These are phyloP conservation scores for Oligia latruncula DNA, from an alignment of 2,888 invertebrate genomes.

Conservation along the genomic window DNA sequence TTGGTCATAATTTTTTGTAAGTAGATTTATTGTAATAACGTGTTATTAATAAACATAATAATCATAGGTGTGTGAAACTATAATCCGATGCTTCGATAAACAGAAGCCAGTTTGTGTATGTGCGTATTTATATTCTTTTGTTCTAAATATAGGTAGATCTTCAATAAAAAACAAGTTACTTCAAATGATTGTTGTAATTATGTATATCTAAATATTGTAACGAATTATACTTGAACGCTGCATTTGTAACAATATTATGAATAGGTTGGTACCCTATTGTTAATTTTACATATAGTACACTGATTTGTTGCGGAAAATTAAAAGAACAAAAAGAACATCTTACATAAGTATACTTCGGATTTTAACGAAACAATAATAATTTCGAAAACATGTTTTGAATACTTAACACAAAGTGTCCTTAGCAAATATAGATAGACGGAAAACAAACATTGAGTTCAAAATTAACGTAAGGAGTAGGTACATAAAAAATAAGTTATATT, in stretches of 20 bases:
- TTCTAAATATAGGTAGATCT: slow-evolving; percentile 15
- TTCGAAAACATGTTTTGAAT: not conserved
- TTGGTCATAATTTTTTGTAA: not conserved
- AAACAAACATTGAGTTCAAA: not conserved
- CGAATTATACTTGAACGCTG: not conserved
- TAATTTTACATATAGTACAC: not conserved
- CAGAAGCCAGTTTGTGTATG: slow-evolving; percentile 18
- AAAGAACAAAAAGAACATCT: not conserved
- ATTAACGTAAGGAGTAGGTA: not conserved
- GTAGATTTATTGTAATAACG: not conserved
- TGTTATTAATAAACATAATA: not conserved
- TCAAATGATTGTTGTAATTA: slow-evolving; percentile 3
- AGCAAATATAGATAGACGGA: not conserved
- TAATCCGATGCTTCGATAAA: slow-evolving; percentile 23
- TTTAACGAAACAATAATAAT: not conserved
- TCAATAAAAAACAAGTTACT: not conserved
- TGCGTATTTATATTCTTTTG: slow-evolving; percentile 17
- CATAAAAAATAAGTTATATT: too few relatives aligned
- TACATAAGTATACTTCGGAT: not conserved
- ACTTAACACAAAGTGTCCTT: not conserved
- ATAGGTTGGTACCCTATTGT: not conserved
- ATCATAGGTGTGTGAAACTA: slow-evolving; percentile 1
- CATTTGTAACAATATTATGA: not conserved
- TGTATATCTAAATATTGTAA: slow-evolving; percentile 3
- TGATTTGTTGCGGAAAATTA: not conserved